Conservation (phyloP, 2,888 invertebrate species). For the Melinaea menophilus region DNA sequence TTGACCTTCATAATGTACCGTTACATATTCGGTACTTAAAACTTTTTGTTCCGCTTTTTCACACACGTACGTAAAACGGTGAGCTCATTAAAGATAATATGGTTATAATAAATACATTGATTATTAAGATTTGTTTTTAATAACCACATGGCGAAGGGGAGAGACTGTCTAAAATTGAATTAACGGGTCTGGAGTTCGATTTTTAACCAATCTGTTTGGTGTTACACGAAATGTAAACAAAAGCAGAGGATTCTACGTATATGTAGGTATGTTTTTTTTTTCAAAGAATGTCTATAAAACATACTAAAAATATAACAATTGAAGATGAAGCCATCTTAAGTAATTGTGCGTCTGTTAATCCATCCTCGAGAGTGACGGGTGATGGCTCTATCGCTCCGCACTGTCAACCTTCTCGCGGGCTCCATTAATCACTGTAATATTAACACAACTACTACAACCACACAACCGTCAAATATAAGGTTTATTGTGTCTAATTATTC, state of each 20-base stretch:
- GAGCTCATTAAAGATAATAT: too few species aligned
- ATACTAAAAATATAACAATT: slow-evolving; percentile 10
- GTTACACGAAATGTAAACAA: too few species aligned
- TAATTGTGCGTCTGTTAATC: slow-evolving; percentile 45
- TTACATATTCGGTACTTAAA: slow-evolving; percentile 13
- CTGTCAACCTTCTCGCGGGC: slow-evolving; percentile 45
- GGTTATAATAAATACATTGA: too few species aligned
- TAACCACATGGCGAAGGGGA: too few species aligned
- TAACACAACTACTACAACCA: background rate
- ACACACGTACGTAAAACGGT: background rate
- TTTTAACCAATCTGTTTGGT: too few species aligned
- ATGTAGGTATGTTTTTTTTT: too few species aligned
- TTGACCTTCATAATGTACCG: slow-evolving; percentile 28
- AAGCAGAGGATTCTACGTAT: too few species aligned
- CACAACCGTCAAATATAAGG: slow-evolving; percentile 9
- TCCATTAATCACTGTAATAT: slow-evolving; percentile 39
- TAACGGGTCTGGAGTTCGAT: too few species aligned
- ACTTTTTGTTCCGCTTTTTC: background rate
- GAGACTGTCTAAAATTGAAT: too few species aligned
- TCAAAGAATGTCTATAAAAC: background rate
- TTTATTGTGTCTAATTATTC: slow-evolving; percentile 17
- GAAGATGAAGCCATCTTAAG: slow-evolving; percentile 21
- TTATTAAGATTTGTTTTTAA: too few species aligned
- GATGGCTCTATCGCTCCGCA: slow-evolving; percentile 51
- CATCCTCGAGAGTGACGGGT: slow-evolving; percentile 57